phyloP scores from a whole-genome alignment of 30 jellyfish, hydroid and myxozoan species.

The Morbakka virulenta region DNA sequence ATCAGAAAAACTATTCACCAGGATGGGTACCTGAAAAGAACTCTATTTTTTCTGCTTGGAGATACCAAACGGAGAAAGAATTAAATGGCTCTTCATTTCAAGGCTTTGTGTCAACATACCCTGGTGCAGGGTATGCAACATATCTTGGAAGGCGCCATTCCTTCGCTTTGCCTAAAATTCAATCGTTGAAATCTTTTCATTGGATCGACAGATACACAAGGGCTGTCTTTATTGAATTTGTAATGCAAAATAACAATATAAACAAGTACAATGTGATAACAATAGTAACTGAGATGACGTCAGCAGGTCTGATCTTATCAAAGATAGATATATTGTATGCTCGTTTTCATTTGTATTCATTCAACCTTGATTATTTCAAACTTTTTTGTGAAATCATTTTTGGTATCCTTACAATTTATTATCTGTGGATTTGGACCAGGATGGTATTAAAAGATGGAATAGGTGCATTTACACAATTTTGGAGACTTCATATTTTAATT shows the following conservation, averaged over 20 bases:
- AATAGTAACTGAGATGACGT: slow-evolving; percentile 45
- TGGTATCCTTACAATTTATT: slow-evolving; percentile 41
- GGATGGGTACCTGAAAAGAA: too few relatives aligned
- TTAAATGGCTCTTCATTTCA: slow-evolving; percentile 28
- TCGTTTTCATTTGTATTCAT: slow-evolving; percentile 44
- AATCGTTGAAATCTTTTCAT: slow-evolving; percentile 35
- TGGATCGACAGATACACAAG: slow-evolving; percentile 75
- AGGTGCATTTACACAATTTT: slow-evolving; percentile 7
- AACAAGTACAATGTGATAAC: slow-evolving; percentile 44
- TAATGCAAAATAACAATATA: slow-evolving; percentile 41
- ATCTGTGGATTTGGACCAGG: slow-evolving; percentile 3
- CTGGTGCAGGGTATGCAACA: slow-evolving; percentile 42
- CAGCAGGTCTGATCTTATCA: slow-evolving; percentile 51
- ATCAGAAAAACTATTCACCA: too few relatives aligned
- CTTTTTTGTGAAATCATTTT: slow-evolving; percentile 66
- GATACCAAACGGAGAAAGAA: slow-evolving; percentile 17
- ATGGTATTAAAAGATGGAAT: slow-evolving; percentile 1
- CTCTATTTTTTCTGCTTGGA: too few relatives aligned
- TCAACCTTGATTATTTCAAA: slow-evolving; percentile 64
- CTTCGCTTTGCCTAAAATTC: not conserved
- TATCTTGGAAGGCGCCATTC: not conserved
- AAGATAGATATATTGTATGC: slow-evolving; percentile 26
- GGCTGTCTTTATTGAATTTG: slow-evolving; percentile 59
- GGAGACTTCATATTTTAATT: slow-evolving; percentile 48
- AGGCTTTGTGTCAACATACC: slow-evolving; percentile 36